Conservation (phyloP, 2,888 invertebrate genomes). For the Sarcophaga variegata region DNA sequence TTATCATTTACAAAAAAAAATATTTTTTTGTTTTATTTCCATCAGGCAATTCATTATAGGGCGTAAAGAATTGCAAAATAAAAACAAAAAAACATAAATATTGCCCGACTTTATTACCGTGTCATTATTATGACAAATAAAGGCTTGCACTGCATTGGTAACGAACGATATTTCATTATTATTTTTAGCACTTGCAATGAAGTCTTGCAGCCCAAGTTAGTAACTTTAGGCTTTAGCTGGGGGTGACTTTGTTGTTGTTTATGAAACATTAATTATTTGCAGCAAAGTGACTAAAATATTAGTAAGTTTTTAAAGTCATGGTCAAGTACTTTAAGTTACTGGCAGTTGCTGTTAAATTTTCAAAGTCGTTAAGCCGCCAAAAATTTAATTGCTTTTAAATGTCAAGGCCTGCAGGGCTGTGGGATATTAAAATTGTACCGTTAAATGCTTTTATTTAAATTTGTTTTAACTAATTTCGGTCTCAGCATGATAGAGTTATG, state of each 20-base stretch:
- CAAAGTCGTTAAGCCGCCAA: not conserved
- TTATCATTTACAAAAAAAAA: slow-evolving; percentile 26
- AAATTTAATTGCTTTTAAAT: not conserved
- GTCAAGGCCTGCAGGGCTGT: not conserved
- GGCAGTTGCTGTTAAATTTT: slow-evolving; percentile 2
- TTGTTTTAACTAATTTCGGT: too few relatives aligned
- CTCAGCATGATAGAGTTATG: too few relatives aligned
- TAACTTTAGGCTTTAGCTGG: too few relatives aligned
- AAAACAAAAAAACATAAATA: not conserved
- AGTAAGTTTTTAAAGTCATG: slow-evolving; percentile 44
- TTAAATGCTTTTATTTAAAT: too few relatives aligned
- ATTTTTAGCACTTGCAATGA: not conserved
- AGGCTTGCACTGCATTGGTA: slow-evolving; percentile 35
- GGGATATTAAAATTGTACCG: too few relatives aligned
- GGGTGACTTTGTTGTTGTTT: slow-evolving; percentile 7
- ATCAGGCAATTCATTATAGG: slow-evolving; percentile 6
- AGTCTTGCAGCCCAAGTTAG: too few relatives aligned
- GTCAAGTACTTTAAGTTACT: slow-evolving; percentile 33
- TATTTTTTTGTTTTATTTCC: slow-evolving; percentile 1
- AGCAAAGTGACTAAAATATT: not conserved
- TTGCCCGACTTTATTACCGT: slow-evolving; percentile 21
- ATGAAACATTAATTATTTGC: slow-evolving; percentile 17
- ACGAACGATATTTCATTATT: slow-evolving; percentile 42
- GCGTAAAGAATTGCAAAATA: slow-evolving; percentile 15
- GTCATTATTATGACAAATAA: slow-evolving; percentile 60